Percentiles rank a stretch among this genome's conserved stretches.
Conservation (phyloP, 1,140 invertebrate genomes). For the Pomacea maculata region DNA sequence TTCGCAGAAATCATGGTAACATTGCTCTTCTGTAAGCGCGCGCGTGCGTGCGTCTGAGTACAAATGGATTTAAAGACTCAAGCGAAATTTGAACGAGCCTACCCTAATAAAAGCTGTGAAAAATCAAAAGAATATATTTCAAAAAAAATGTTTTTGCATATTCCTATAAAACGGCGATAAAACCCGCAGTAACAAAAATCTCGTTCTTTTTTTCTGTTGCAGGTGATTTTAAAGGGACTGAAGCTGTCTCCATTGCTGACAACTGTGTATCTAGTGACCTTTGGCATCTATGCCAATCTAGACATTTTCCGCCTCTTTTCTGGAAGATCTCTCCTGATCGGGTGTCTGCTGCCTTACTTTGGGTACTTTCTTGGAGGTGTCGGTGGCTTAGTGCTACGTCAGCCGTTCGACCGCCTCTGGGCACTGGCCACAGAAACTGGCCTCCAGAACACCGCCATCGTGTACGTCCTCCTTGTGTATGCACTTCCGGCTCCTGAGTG, state of each 20-base stretch:
- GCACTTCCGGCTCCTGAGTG: slow-evolving; percentile 66
- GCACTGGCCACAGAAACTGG: slow-evolving; percentile 70
- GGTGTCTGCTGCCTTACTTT: slow-evolving; percentile 85
- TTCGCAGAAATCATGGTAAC: no score
- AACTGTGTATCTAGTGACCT: slow-evolving; percentile 87
- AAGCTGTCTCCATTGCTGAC: slow-evolving; percentile 81
- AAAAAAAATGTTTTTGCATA: no score
- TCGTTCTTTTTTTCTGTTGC: neutral
- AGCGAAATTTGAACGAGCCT: no score
- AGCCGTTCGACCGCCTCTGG: slow-evolving; percentile 59
- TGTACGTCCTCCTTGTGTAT: slow-evolving; percentile 65
- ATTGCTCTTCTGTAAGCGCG: no score
- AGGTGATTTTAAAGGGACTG: slow-evolving; percentile 36
- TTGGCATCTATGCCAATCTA: slow-evolving; percentile 89
- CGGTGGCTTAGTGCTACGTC: slow-evolving; percentile 45
- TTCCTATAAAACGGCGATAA: no score
- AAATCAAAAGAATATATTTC: no score
- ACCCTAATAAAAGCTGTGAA: no score
- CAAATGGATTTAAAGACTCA: no score
- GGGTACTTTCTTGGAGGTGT: slow-evolving; percentile 82
- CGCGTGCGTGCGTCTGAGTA: no score
- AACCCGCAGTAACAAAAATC: no score
- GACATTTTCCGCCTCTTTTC: slow-evolving; percentile 89
- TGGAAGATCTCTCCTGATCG: slow-evolving; percentile 74
- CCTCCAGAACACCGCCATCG: slow-evolving; percentile 67